Conservation (phyloP, 2,888 invertebrate genomes). For the Branchellion lobata region DNA sequence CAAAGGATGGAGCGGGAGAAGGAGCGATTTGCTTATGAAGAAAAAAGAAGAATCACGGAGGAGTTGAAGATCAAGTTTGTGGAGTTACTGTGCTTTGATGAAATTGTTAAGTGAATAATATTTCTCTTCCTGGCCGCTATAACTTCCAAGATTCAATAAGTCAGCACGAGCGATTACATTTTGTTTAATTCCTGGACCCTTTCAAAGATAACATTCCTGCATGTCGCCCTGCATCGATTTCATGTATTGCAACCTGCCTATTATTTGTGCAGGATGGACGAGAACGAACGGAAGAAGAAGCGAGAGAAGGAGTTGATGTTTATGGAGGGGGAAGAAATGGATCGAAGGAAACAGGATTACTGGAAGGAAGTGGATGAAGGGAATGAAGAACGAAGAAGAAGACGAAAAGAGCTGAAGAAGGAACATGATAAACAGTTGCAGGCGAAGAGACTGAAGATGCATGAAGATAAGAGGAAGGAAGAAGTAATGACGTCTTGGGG, state of each 20-base stretch:
- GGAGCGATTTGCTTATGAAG: background rate
- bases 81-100: background rate
- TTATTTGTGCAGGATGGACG: slow-evolving; percentile 14
- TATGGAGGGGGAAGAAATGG: slow-evolving; percentile 59
- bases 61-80: background rate
- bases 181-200: no score
- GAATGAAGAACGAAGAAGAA: slow-evolving; percentile 57
- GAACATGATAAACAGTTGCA: slow-evolving; percentile 59
- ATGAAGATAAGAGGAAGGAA: background rate
- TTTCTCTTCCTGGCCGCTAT: background rate
- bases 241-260: background rate
- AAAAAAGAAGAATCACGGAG: background rate
- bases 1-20: slow-evolving; percentile 1
- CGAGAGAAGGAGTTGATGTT: slow-evolving; percentile 53
- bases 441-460: slow-evolving; percentile 52
- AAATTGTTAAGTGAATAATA: background rate
- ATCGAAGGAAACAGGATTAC: slow-evolving; percentile 57
- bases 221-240: background rate
- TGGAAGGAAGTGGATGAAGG: slow-evolving; percentile 58
- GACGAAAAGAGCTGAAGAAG: slow-evolving; percentile 55
- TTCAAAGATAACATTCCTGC: background rate
- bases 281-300: slow-evolving; percentile 49
- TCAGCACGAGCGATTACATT: no score
- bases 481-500: background rate
- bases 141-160: no score